These are phyloP conservation scores for Apodemia mormo DNA, from an alignment of 2,888 invertebrate genomes.

Conservation along the genomic window DNA sequence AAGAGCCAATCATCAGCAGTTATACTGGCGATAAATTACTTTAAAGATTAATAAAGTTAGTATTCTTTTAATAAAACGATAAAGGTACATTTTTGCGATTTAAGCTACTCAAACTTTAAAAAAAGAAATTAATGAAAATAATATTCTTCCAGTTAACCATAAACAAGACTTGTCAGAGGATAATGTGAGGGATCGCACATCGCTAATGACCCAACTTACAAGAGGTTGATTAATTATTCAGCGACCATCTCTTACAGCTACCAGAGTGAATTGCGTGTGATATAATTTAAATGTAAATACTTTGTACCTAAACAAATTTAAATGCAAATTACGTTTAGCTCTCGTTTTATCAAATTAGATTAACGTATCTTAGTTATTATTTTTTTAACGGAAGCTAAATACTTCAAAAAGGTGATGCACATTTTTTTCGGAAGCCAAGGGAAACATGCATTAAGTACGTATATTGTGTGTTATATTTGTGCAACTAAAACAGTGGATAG, in stretches of 20 bases:
- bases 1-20: too few relatives aligned
- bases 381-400: too few relatives aligned
- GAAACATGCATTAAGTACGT: too few relatives aligned
- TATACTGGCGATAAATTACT: too few relatives aligned
- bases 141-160: not conserved
- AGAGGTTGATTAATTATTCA: constrained; percentile 10
- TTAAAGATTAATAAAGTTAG: too few relatives aligned
- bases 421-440: too few relatives aligned
- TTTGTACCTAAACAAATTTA: not conserved
- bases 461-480: too few relatives aligned
- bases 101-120: not conserved
- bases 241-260: not conserved
- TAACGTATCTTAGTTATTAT: too few relatives aligned
- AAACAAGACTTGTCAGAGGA: constrained; percentile 37
- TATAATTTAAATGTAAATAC: constrained; percentile 5
- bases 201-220: not conserved
- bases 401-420: too few relatives aligned
- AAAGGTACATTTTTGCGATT: not conserved
- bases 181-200: constrained; percentile 46
- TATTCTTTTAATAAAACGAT: too few relatives aligned
- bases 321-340: not conserved
- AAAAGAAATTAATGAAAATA: not conserved
- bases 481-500: too few relatives aligned
- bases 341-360: too few relatives aligned
- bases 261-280: not conserved